Percentiles rank a stretch among this genome's conserved stretches.
Conservation (phyloP, 2,797 vertebrate genomes). For the Sciaenops ocellatus region DNA sequence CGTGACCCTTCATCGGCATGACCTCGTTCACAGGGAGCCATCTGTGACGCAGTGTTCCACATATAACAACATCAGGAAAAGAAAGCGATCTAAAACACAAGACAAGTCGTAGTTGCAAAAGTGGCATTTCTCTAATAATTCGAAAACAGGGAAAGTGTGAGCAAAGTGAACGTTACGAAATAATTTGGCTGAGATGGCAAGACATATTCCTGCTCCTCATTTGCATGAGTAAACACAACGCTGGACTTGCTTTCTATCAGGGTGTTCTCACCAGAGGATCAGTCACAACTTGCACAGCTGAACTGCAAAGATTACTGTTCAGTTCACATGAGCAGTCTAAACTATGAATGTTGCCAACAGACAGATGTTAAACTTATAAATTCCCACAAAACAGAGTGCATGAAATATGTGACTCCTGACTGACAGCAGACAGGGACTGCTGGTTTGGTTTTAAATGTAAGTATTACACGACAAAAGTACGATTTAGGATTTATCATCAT, state of each 20-base stretch:
- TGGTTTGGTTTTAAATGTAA: background rate
- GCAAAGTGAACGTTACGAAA: background rate
- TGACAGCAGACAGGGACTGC: background rate
- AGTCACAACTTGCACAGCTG: constrained; percentile 7
- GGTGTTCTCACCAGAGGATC: constrained; percentile 15
- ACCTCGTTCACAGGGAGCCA: constrained; percentile 54
- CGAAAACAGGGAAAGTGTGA: background rate
- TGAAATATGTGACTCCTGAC: background rate
- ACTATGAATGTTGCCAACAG: background rate
- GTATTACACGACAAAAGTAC: background rate
- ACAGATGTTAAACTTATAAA: background rate
- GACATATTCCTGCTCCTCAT: background rate
- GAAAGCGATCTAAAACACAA: background rate
- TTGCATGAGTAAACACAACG: background rate
- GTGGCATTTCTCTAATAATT: background rate
- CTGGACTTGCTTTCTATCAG: background rate
- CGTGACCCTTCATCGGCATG: constrained; percentile 50
- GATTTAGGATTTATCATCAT: background rate
- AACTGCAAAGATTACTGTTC: background rate
- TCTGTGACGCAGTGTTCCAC: constrained; percentile 47
- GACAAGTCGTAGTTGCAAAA: background rate
- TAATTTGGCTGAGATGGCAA: background rate
- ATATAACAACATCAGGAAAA: background rate
- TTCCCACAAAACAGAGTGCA: background rate
- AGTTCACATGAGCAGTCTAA: background rate